phyloP scores from a whole-genome alignment of 2,888 invertebrate genomes.

The Parnassius orleans region DNA sequence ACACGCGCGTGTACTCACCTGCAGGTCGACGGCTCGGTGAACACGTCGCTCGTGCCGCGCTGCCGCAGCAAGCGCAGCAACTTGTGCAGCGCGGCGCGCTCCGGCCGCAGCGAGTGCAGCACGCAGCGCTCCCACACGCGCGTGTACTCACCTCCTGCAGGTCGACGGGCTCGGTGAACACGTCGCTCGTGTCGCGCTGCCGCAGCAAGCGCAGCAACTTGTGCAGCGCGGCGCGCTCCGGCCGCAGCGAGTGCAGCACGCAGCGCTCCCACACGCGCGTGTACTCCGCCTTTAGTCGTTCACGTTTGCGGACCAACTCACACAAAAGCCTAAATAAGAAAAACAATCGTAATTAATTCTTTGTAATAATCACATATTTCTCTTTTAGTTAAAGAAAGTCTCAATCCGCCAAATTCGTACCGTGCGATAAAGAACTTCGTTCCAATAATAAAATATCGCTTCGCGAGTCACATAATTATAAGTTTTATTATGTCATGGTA shows the following conservation, averaged over 20 bases:
- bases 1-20: slow-evolving; percentile 89
- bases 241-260: slow-evolving; percentile 89
- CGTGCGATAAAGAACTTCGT: no score
- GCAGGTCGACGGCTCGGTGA: slow-evolving; percentile 97
- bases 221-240: slow-evolving; percentile 88
- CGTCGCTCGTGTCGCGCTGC: slow-evolving; percentile 90
- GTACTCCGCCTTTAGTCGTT: slow-evolving; percentile 94
- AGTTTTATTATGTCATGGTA: no score
- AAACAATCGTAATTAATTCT: neutral
- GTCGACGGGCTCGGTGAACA: slow-evolving; percentile 97
- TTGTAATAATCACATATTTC: no score
- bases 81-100: no score
- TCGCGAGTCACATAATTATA: no score
- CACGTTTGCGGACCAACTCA: slow-evolving; percentile 96
- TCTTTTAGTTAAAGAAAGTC: no score
- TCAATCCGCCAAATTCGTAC: no score
- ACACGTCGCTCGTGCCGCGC: no score
- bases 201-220: slow-evolving; percentile 89
- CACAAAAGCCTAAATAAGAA: slow-evolving; percentile 84
- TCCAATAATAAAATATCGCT: no score
- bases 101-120: no score
- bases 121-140: no score
- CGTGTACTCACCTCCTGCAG: slow-evolving; percentile 82
- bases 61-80: slow-evolving; percentile 53
- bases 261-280: slow-evolving; percentile 91